Conservation (phyloP, 2,113 vertebrate genomes). For the Lates calcarifer region DNA sequence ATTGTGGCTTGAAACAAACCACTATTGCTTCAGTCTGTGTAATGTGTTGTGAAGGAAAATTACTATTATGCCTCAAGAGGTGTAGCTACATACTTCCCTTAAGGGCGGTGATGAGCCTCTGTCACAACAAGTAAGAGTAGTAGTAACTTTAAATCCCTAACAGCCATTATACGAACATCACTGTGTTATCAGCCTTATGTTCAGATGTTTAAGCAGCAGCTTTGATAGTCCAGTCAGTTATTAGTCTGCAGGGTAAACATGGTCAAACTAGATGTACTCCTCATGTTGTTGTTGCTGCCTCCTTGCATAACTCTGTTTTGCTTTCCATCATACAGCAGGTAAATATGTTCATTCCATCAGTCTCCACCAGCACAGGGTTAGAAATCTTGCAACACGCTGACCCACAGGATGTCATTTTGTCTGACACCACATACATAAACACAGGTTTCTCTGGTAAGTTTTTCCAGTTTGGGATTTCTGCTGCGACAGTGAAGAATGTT, state of each 20-base stretch:
- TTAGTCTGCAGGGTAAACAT: conserved; percentile 31
- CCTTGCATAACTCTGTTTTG: background rate
- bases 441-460: conserved; percentile 15
- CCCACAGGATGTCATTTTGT: background rate
- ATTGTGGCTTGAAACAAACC: conserved; percentile 52
- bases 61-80: conserved; percentile 51
- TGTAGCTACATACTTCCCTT: conserved; percentile 27
- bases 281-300: background rate
- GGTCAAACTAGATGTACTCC: conserved; percentile 14
- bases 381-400: background rate
- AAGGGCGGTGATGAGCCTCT: conserved; percentile 3
- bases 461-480: conserved; percentile 14
- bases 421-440: background rate
- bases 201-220: conserved; percentile 29
- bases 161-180: conserved; percentile 17
- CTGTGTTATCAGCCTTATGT: conserved; percentile 5
- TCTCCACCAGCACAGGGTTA: background rate
- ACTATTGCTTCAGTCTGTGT: conserved; percentile 30
- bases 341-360: background rate
- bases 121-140: conserved; percentile 18
- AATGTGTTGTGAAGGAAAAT: conserved; percentile 60
- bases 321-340: background rate
- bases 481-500: conserved; percentile 2
- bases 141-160: conserved; percentile 38
- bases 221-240: conserved; percentile 1